Conservation (phyloP, 2,888 invertebrate species). For the Stratiomys singularior region DNA sequence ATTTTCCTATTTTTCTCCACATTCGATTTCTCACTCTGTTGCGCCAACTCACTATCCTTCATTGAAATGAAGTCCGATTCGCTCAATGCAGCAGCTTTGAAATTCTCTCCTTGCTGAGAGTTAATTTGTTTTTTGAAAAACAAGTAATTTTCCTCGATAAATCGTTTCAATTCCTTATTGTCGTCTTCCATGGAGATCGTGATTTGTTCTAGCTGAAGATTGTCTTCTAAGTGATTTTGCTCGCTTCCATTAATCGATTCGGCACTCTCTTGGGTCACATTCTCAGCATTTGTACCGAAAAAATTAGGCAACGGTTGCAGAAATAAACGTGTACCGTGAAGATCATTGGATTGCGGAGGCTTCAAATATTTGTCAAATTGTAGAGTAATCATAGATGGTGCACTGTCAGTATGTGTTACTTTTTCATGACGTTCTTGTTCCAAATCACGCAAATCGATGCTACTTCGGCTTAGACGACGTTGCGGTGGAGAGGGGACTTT, state of each 20-base stretch:
- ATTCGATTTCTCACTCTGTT: constrained; percentile 49
- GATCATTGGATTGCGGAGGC: constrained; percentile 49
- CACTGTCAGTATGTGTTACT: constrained; percentile 66
- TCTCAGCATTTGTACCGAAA: neutral
- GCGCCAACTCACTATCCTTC: constrained; percentile 54
- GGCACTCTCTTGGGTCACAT: neutral
- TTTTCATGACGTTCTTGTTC: constrained; percentile 65
- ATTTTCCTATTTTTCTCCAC: constrained; percentile 56
- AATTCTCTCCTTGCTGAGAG: constrained; percentile 50
- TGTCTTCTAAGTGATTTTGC: constrained; percentile 46
- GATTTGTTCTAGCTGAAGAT: constrained; percentile 55
- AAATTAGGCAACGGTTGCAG: constrained; percentile 47
- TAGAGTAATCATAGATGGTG: constrained; percentile 65
- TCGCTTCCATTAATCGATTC: constrained; percentile 19
- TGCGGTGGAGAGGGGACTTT: constrained; percentile 65
- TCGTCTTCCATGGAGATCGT: constrained; percentile 63
- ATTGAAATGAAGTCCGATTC: constrained; percentile 64
- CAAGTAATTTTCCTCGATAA: constrained; percentile 65
- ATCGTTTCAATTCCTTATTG: constrained; percentile 64
- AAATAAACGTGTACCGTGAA: constrained; percentile 8
- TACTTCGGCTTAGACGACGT: constrained; percentile 65
- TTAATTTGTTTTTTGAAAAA: constrained; percentile 61
- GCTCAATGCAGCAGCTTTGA: constrained; percentile 62
- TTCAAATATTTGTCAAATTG: constrained; percentile 59
- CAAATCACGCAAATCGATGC: constrained; percentile 65